These are phyloP conservation scores for Numenius arquata DNA, from an alignment of 2,113 vertebrate species.

Conservation along the genomic window DNA sequence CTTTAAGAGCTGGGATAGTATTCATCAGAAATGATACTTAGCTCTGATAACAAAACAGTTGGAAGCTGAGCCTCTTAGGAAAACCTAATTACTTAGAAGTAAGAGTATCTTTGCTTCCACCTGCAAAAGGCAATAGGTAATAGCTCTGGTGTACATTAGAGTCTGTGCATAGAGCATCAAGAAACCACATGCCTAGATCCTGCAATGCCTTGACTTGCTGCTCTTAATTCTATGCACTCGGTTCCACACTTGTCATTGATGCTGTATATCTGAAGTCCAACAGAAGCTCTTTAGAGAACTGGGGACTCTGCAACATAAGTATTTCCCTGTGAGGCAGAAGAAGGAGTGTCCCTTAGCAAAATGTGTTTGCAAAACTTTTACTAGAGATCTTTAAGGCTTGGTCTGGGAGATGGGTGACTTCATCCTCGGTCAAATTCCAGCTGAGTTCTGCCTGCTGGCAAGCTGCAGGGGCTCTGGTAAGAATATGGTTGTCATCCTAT, in stretches of 20 bases:
- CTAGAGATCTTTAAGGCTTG: neutral
- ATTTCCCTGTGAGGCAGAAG: neutral
- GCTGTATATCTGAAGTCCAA: neutral
- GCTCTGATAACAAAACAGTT: neutral
- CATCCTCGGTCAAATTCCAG: neutral
- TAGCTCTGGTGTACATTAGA: neutral
- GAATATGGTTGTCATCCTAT: rapidly evolving
- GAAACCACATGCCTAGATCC: neutral
- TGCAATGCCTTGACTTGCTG: neutral
- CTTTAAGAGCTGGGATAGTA: neutral
- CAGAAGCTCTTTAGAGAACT: neutral
- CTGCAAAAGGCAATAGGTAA: neutral
- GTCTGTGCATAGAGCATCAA: neutral
- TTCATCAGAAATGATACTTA: neutral
- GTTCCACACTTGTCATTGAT: rapidly evolving
- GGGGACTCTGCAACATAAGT: rapidly evolving
- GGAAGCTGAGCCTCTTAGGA: neutral
- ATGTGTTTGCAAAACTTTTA: neutral
- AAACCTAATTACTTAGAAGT: neutral
- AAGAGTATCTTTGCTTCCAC: neutral
- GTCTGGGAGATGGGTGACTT: neutral
- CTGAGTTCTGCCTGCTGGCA: neutral
- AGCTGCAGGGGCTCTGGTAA: neutral
- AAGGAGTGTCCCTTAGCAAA: neutral
- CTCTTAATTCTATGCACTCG: neutral